Percentiles rank a stretch among this genome's conserved stretches.
Evolutionary conservation across 2,888 invertebrate genomes (phyloP).

Genomic region (Noctua janthe): DNA sequence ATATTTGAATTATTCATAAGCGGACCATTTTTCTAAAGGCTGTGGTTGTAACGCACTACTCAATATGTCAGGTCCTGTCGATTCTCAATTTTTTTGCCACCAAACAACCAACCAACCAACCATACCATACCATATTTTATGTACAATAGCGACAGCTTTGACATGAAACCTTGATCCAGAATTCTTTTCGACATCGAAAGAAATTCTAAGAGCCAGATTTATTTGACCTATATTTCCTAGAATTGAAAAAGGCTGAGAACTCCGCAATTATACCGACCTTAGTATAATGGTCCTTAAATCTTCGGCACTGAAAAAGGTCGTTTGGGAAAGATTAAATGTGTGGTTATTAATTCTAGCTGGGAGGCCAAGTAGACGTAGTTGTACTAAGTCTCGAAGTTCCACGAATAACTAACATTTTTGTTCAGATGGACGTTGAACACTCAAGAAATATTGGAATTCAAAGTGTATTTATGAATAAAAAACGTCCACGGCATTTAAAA

Average conservation of each 20-base stretch:
- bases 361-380: not conserved
- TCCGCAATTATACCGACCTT: constrained; percentile 7
- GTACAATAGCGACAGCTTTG: constrained; percentile 21
- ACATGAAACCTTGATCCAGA: constrained; percentile 18
- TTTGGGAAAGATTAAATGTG: constrained; percentile 19
- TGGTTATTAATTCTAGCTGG: constrained; percentile 1
- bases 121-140: constrained; percentile 3
- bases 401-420: not conserved
- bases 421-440: not conserved
- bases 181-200: constrained; percentile 5
- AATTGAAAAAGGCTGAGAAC: constrained; percentile 25
- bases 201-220: constrained; percentile 19
- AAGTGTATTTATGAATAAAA: not conserved
- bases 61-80: constrained; percentile 15
- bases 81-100: constrained; percentile 10
- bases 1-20: constrained; percentile 57
- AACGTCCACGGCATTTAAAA: not conserved
- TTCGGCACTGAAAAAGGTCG: constrained; percentile 9
- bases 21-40: constrained; percentile 24
- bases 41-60: constrained; percentile 12
- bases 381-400: not conserved
- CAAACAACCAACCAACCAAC: no score
- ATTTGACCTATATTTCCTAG: constrained; percentile 23
- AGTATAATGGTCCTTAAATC: constrained; percentile 23
- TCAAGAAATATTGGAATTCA: not conserved